A percentile compares a stretch with the other conserved stretches of the same genome.
Evolutionary conservation across 2,113 vertebrate genomes (phyloP).

Genomic region (Dolichallabes microphthalmus): DNA sequence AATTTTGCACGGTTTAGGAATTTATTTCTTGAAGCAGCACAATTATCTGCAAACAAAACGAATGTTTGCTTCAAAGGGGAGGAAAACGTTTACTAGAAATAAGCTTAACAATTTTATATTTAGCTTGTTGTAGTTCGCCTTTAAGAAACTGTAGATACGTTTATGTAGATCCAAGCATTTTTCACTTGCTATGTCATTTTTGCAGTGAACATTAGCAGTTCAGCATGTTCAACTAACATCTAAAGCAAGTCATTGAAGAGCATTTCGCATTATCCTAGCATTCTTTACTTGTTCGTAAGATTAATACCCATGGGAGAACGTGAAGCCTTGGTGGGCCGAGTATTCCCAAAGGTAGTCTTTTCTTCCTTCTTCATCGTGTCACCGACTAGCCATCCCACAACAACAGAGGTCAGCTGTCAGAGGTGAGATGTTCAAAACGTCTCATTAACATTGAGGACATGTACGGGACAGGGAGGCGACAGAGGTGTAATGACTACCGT

Average conservation of each 20-base stretch:
- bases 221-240: background rate
- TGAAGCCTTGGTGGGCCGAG: background rate
- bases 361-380: background rate
- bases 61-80: too few relatives aligned
- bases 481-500: slow-evolving; percentile 25
- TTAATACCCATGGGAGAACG: slow-evolving; percentile 5
- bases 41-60: too few relatives aligned
- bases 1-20: too few relatives aligned
- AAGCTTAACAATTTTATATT: too few relatives aligned
- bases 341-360: slow-evolving; percentile 26
- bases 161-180: too few relatives aligned
- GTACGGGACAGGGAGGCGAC: slow-evolving; percentile 25
- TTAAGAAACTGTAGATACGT: too few relatives aligned
- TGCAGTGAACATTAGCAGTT: background rate
- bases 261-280: slow-evolving; percentile 3
- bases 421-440: slow-evolving; percentile 43
- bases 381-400: slow-evolving; percentile 8
- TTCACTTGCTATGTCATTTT: too few relatives aligned
- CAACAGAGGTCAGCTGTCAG: slow-evolving; percentile 43
- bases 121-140: too few relatives aligned
- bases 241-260: background rate
- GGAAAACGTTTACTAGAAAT: too few relatives aligned
- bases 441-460: slow-evolving; percentile 41
- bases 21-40: too few relatives aligned
- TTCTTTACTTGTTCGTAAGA: slow-evolving; percentile 5